Evolutionary conservation across 92 coral and sea anemone species (phyloP), one percentile per base, ranked within the genome.

Genomic region (Ricordea florida): DNA sequence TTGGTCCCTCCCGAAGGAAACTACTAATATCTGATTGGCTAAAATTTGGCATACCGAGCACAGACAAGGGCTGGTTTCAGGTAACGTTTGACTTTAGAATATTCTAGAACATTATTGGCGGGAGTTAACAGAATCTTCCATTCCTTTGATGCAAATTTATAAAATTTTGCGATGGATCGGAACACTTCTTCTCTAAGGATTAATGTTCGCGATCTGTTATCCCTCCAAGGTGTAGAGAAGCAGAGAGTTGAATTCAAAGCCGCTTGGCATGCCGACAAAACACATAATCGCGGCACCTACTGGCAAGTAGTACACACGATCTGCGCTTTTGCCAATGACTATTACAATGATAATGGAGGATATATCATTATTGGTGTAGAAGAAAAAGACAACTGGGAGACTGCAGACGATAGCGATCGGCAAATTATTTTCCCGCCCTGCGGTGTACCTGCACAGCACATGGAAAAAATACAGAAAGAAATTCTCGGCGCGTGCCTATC

Each of bases 241-340:
- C 93, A 89, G 41, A 56, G 74, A 0, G 77, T 89, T 1, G 93
- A 89, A 34, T 84, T 89, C 14, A 89, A 89, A 65, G 67, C 68
- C 52, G 81, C 85, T 7, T 89, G 93, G 93, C 88, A 83, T 11
- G 23, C 47, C 15, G 58, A 45, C 57, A 40, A 36, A 31, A 28
- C 65, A 44, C 58, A 83, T 3, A 64, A 64, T 24, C 64, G 87
- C 10, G 89, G 85, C 3, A 72, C 85, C 2, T 78, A 79, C 36
- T 57, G 81, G 85, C 93, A 89, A 74, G 66, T 89, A 11, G 6
- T 74, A 10, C 89, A 79, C 15, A 69, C 93, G n/a, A 85, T 89
- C 65, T 72, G 85, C 17, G 93, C 93, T 15, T 89, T 84, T 64
- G 93, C 93, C 2, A 89, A 89, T 61, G 93, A 89, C 63, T 85